A percentile compares a stretch with the other conserved stretches of the same genome.
Conservation (phyloP, 37 sponge, comb jelly and placozoan species). For the Halisarca cf. caerulea region DNA sequence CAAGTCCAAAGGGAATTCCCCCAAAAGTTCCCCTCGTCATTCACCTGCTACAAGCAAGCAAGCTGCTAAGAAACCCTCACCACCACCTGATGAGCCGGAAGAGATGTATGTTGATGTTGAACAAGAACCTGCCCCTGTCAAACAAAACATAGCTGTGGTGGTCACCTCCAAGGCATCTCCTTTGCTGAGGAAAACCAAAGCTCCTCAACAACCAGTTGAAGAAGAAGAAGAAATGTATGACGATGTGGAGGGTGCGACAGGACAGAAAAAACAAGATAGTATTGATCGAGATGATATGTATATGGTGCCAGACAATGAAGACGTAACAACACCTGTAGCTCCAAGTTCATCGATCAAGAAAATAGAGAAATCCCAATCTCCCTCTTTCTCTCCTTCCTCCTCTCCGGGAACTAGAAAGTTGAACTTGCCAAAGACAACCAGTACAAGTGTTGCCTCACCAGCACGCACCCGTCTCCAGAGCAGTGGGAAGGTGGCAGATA, state of each 20-base stretch:
- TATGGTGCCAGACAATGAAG: constrained; percentile 4
- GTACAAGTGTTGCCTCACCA: neutral
- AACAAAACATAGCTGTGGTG: neutral
- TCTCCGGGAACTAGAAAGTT: neutral
- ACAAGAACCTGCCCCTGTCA: neutral
- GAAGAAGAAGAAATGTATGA: constrained; percentile 9
- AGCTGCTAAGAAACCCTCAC: neutral
- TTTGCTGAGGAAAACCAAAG: neutral
- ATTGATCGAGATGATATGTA: neutral
- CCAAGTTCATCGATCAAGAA: too few species aligned
- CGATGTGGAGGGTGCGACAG: constrained; percentile 10
- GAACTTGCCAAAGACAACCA: neutral
- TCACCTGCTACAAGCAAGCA: neutral
- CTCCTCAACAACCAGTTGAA: neutral
- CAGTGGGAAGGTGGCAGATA: constrained; percentile 12
- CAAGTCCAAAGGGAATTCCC: neutral
- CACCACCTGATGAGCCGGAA: constrained; percentile 3
- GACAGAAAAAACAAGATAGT: neutral
- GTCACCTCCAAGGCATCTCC: neutral
- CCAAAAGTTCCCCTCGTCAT: neutral
- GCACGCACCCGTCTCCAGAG: neutral
- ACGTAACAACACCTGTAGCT: neutral
- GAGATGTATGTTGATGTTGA: constrained; percentile 26
- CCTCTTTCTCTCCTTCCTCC: too few species aligned
- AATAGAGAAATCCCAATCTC: too few species aligned